These are phyloP conservation scores for Conistra vaccinii DNA, from an alignment of 2,888 invertebrate species.

Conservation along the genomic window DNA sequence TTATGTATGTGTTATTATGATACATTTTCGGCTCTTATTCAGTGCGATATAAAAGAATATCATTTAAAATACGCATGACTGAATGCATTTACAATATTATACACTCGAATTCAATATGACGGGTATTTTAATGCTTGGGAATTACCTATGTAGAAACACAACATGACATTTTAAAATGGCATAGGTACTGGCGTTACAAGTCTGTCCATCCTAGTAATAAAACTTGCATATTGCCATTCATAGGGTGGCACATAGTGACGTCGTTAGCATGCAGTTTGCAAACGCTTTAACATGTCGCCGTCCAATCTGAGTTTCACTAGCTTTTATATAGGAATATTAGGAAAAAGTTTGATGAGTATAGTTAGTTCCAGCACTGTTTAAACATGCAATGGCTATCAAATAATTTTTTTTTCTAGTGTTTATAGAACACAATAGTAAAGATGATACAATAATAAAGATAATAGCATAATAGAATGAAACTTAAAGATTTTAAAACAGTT, in stretches of 20 bases:
- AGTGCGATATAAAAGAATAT: not conserved
- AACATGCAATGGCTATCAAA: not conserved
- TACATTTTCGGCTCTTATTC: not conserved
- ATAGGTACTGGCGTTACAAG: not conserved
- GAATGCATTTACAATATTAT: not conserved
- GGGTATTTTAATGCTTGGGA: not conserved
- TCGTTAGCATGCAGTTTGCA: constrained; percentile 43
- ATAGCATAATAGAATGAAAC: not conserved
- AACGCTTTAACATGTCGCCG: constrained; percentile 20
- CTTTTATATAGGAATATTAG: constrained; percentile 13
- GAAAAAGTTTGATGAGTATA: constrained; percentile 29
- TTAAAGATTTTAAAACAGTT: not conserved
- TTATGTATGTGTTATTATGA: too few relatives aligned
- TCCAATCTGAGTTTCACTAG: constrained; percentile 28
- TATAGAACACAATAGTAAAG: not conserved
- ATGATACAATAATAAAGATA: too few relatives aligned
- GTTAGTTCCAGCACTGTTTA: not conserved
- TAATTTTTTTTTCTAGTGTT: too few relatives aligned
- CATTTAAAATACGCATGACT: not conserved
- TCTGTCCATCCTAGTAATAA: constrained; percentile 11
- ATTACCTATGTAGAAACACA: not conserved
- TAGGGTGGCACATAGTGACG: constrained; percentile 25
- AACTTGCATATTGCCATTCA: constrained; percentile 45
- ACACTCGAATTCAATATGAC: not conserved
- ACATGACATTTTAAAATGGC: not conserved